Conservation (phyloP, 2,113 vertebrate genomes). For the Brachionichthys hirsutus region DNA sequence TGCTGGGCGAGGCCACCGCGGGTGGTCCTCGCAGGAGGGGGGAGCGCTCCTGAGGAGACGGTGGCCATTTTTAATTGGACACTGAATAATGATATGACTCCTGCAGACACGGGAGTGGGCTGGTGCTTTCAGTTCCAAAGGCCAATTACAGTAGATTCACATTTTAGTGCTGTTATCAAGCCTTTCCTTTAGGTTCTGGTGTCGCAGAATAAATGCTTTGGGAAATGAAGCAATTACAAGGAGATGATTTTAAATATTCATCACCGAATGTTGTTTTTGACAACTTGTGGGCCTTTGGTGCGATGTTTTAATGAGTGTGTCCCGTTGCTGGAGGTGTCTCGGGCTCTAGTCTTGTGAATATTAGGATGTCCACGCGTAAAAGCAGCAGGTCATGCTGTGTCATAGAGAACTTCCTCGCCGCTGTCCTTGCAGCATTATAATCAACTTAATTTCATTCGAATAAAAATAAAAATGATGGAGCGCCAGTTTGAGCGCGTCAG, state of each 20-base stretch:
- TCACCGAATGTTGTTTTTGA: not conserved
- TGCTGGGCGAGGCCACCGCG: constrained; percentile 38
- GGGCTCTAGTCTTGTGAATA: no score
- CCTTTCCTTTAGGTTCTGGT: constrained; percentile 17
- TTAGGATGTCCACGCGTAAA: no score
- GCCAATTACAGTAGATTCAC: constrained; percentile 52
- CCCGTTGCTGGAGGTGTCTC: not conserved
- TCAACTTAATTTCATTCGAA: constrained; percentile 20
- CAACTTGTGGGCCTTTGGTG: not conserved
- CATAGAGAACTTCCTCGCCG: not conserved
- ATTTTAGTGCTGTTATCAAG: constrained; percentile 38
- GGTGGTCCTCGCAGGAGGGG: constrained; percentile 57
- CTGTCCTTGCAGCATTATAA: not conserved
- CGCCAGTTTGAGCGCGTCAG: constrained; percentile 23
- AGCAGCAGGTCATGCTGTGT: no score
- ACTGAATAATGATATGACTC: constrained; percentile 60
- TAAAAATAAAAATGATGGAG: constrained; percentile 20
- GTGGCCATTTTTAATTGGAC: constrained; percentile 70
- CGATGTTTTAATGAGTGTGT: not conserved
- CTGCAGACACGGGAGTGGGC: constrained; percentile 49
- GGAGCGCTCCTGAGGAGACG: constrained; percentile 46
- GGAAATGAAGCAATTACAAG: not conserved
- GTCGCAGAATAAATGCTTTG: not conserved
- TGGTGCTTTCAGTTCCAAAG: constrained; percentile 41
- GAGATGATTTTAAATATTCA: no score